phyloP scores from a whole-genome alignment of 2,797 vertebrate genomes.

The Mormyrus proboscirostris region DNA sequence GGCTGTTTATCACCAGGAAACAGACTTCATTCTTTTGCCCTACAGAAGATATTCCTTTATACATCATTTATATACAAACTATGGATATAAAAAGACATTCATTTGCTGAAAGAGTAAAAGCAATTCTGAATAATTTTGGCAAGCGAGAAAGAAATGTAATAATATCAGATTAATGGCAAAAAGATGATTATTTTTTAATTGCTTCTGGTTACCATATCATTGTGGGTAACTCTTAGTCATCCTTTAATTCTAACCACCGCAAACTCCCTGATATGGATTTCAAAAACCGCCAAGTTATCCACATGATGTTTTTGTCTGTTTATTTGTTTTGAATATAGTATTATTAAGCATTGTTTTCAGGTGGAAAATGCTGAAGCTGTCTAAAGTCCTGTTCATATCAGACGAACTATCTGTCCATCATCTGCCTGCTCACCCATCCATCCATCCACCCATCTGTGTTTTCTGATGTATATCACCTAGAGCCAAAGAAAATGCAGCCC shows the following conservation, averaged over 20 bases:
- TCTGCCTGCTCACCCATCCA: not conserved
- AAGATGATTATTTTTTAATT: not conserved
- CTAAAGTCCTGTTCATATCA: not conserved
- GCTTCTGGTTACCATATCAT: not conserved
- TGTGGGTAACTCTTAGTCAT: not conserved
- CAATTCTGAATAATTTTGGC: not conserved
- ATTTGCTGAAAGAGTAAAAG: not conserved
- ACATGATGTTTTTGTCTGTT: not conserved
- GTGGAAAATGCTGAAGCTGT: not conserved
- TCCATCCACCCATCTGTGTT: not conserved
- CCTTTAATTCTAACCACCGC: not conserved
- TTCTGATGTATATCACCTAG: not conserved
- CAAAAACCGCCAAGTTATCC: not conserved
- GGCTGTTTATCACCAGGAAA: not conserved
- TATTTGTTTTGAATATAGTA: not conserved
- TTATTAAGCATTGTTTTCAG: not conserved
- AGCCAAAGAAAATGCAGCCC: not conserved
- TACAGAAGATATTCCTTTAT: not conserved
- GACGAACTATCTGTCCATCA: not conserved
- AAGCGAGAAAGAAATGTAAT: not conserved
- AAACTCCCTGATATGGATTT: not conserved
- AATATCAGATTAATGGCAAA: not conserved
- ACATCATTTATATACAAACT: conserved; percentile 1
- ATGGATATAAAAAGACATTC: not conserved
- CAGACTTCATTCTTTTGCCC: not conserved